Evolutionary conservation across 2,888 invertebrate genomes (phyloP), one percentile per base, ranked within the genome.

Genomic region (Cyrtodaria siliqua): DNA sequence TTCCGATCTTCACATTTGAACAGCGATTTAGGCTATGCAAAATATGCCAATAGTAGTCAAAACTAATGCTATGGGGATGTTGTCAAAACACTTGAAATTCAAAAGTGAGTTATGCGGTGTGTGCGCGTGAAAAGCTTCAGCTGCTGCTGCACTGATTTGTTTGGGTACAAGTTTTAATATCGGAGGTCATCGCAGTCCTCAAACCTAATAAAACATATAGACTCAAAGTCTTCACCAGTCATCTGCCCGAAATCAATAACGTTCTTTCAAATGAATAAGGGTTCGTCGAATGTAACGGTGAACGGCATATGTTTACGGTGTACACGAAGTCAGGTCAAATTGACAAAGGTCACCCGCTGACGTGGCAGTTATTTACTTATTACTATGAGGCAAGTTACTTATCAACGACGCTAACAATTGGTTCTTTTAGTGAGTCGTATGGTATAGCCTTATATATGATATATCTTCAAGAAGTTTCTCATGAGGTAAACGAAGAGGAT

Each of bases 301-400:
- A 68, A 23, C 60, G 56, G 6, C 74, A 74, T 55, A 67, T 74
- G 6, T 79, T 75, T 42, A 26, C 63, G 4, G 38, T 79, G 44
- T 71, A 79, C 63, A 47, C 70, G 23, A 57, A 42, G 26, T 67
- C 74, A 42, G 79, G 59, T 23, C 67, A 74, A 29, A 49, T 52
- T 0, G 2, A 12, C 9, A 18, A 14, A 2, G 26, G 42, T 16
- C 70, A 79, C 38, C 2, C 27, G 16, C 47, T 57, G 1, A 70
- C 67, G 3, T 71, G 79, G 79, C 79, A 79, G 20, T 56, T 57
- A 2, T 63, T 71, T 26, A 70, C 74, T 2, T 64, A 62, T 64
- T 62, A 67, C 33, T 67, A 71, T 57, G 53, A 29, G n/a, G 57
- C 70, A 3, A 47, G 40, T 18, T n/a, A 26, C 14, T 33, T 24